Percentiles rank a stretch among this genome's conserved stretches.
phyloP scores from a whole-genome alignment of 2,888 invertebrate genomes.

The Germaria angustata region DNA sequence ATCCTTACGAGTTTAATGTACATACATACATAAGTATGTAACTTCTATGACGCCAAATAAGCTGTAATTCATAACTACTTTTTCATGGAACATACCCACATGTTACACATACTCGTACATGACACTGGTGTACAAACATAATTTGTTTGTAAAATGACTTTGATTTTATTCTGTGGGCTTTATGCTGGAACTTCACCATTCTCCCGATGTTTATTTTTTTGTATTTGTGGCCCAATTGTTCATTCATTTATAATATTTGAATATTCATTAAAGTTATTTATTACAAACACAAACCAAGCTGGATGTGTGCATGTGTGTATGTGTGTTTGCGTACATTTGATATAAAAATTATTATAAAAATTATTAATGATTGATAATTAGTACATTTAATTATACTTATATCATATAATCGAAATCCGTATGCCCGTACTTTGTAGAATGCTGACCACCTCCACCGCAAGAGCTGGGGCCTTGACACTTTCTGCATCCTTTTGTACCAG shows the following conservation, averaged over 20 bases:
- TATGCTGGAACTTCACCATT: slow-evolving; percentile 12
- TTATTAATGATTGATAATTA: too few relatives aligned
- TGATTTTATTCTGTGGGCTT: slow-evolving; percentile 28
- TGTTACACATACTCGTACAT: not conserved
- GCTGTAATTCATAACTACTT: slow-evolving; percentile 44
- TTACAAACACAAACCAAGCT: not conserved
- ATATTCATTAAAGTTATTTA: slow-evolving; percentile 36
- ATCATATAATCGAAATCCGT: too few relatives aligned
- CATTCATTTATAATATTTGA: slow-evolving; percentile 35
- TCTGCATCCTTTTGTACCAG: too few relatives aligned
- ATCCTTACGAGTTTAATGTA: not conserved
- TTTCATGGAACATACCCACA: not conserved
- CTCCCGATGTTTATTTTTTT: not conserved
- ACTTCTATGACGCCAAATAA: slow-evolving; percentile 51
- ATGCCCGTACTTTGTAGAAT: too few relatives aligned
- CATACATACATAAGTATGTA: too few relatives aligned
- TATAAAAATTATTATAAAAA: too few relatives aligned
- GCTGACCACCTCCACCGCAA: too few relatives aligned
- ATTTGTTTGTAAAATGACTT: slow-evolving; percentile 20
- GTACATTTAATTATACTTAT: too few relatives aligned
- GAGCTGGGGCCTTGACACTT: too few relatives aligned
- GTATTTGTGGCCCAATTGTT: slow-evolving; percentile 25
- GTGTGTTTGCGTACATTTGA: too few relatives aligned
- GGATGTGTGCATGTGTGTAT: not conserved
- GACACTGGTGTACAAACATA: not conserved